Conservation (phyloP, 2,888 invertebrate species). For the Diploptera punctata region DNA sequence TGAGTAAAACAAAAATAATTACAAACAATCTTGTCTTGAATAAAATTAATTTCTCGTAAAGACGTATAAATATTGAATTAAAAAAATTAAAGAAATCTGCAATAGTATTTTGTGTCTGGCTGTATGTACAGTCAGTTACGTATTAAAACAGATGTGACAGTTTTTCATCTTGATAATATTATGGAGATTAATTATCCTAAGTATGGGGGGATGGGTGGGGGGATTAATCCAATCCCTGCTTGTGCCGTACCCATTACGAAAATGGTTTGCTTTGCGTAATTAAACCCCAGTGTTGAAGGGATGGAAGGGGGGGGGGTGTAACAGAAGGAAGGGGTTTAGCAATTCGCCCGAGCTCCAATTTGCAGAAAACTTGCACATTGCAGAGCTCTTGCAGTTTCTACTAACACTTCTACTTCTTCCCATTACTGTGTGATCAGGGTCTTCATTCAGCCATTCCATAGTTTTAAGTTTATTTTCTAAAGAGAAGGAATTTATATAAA, state of each 20-base stretch:
- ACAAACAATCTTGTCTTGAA: no score
- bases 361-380: constrained; percentile 26
- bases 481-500: no score
- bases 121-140: constrained; percentile 14
- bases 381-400: not conserved
- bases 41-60: no score
- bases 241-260: constrained; percentile 40
- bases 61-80: no score
- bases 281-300: constrained; percentile 36
- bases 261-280: constrained; percentile 44
- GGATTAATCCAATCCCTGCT: constrained; percentile 42
- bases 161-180: constrained; percentile 23
- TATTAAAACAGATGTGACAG: constrained; percentile 11
- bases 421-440: no score
- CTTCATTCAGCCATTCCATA: no score
- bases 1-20: no score
- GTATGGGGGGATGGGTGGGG: constrained; percentile 10
- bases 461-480: no score
- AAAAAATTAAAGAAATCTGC: no score
- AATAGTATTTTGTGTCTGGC: no score
- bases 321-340: not conserved
- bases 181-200: constrained; percentile 26
- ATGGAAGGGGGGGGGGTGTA: not conserved
- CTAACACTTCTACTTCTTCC: no score
- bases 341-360: constrained; percentile 22